Percentiles rank a stretch among this genome's conserved stretches.
These are phyloP conservation scores for Holothuria glaberrima DNA, from an alignment of 35 echinoderm and acorn worm genomes.

Conservation along the genomic window DNA sequence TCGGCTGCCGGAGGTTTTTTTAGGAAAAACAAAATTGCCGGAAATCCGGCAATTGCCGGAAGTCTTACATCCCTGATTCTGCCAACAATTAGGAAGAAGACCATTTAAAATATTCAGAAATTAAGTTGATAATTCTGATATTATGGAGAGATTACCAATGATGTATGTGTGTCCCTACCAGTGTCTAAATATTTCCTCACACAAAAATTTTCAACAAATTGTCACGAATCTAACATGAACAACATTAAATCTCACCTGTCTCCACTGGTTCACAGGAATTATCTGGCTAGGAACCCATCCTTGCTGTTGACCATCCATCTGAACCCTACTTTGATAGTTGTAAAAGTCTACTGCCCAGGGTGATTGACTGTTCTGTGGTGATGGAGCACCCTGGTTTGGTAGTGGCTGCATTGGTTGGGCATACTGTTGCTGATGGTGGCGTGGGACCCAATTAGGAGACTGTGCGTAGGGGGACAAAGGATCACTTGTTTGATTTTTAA, in stretches of 20 bases:
- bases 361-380: slow-evolving; percentile 14
- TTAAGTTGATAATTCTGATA: no score
- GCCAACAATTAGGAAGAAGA: no score
- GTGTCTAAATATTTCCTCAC: no score
- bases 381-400: neutral
- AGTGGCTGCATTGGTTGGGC: neutral
- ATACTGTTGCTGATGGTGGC: slow-evolving; percentile 20
- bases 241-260: neutral
- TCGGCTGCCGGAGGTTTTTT: no score
- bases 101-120: no score
- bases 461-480: slow-evolving; percentile 1
- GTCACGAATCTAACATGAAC: no score
- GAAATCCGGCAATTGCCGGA: no score
- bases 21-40: no score
- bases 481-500: slow-evolving; percentile 15
- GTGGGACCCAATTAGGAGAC: slow-evolving; percentile 15
- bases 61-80: no score
- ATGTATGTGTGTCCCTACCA: no score
- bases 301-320: neutral
- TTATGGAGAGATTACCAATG: no score
- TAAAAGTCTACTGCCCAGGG: slow-evolving; percentile 9
- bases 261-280: slow-evolving; percentile 3
- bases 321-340: neutral
- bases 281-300: neutral
- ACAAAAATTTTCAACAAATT: neutral